Evolutionary conservation across 2,888 invertebrate genomes (phyloP).

Genomic region (Mythimna pallens): DNA sequence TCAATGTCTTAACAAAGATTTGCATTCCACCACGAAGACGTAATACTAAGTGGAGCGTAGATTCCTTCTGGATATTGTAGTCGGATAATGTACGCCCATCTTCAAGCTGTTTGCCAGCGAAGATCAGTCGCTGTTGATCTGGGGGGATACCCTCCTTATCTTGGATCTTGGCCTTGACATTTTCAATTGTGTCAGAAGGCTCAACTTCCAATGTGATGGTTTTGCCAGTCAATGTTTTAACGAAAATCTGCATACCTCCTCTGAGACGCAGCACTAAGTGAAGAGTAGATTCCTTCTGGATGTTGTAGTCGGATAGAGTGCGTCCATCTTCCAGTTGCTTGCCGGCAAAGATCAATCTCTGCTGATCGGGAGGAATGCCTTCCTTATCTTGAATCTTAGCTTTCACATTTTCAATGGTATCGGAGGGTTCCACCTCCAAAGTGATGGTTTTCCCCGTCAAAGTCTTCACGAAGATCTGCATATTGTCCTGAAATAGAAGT

Average conservation of each 20-base stretch:
- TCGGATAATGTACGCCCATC: slow-evolving; percentile 36
- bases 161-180: slow-evolving; percentile 61
- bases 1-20: slow-evolving; percentile 39
- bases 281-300: slow-evolving; percentile 32
- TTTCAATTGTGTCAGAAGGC: slow-evolving; percentile 58
- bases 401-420: slow-evolving; percentile 56
- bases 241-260: slow-evolving; percentile 66
- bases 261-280: slow-evolving; percentile 21
- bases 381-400: slow-evolving; percentile 59
- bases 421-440: slow-evolving; percentile 48
- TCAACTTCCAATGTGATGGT: slow-evolving; percentile 60
- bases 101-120: slow-evolving; percentile 39
- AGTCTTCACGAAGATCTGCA: slow-evolving; percentile 66
- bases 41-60: slow-evolving; percentile 26
- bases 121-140: slow-evolving; percentile 37
- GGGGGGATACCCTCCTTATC: slow-evolving; percentile 58
- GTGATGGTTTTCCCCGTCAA: slow-evolving; percentile 55
- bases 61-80: slow-evolving; percentile 44
- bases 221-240: slow-evolving; percentile 57
- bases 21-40: slow-evolving; percentile 26
- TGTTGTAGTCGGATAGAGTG: slow-evolving; percentile 26
- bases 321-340: slow-evolving; percentile 29
- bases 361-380: slow-evolving; percentile 37
- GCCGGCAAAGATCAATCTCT: slow-evolving; percentile 25
- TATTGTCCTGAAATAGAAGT: slow-evolving; percentile 69